phyloP scores from a whole-genome alignment of 2,888 invertebrate genomes.

The Hydropsyche betteni region DNA sequence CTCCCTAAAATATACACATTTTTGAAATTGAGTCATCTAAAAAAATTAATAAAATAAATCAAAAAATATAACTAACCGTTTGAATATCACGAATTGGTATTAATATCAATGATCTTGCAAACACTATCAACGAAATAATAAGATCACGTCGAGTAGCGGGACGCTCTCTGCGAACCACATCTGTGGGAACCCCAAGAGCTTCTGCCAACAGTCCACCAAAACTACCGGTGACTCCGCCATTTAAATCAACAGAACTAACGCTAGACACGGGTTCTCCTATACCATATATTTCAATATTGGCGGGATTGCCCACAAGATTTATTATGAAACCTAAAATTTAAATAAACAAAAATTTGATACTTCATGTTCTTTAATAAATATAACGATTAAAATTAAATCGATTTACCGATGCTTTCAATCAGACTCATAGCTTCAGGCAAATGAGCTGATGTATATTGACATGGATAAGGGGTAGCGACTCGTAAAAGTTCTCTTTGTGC shows the following conservation, averaged over 20 bases:
- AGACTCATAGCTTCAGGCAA: constrained; percentile 77
- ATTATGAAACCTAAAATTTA: constrained; percentile 60
- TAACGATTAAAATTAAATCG: not conserved
- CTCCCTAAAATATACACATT: constrained; percentile 1
- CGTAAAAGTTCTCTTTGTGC: constrained; percentile 62
- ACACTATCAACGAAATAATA: constrained; percentile 75
- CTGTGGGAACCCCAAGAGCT: constrained; percentile 71
- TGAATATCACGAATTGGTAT: constrained; percentile 60
- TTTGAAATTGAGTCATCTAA: not conserved
- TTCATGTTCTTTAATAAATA: not conserved
- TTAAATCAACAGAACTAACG: constrained; percentile 57
- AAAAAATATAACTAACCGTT: not conserved
- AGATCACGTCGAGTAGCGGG: constrained; percentile 77
- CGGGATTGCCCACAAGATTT: constrained; percentile 62
- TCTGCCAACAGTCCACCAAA: constrained; percentile 82
- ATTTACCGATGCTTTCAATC: constrained; percentile 73
- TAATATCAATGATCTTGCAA: constrained; percentile 69
- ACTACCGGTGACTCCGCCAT: constrained; percentile 65
- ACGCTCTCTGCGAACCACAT: constrained; percentile 67
- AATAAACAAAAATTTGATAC: constrained; percentile 46
- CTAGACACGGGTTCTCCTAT: constrained; percentile 62
- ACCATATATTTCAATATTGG: constrained; percentile 65
- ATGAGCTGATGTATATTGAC: constrained; percentile 72
- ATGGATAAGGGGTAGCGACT: constrained; percentile 37
- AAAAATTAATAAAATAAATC: not conserved